Evolutionary conservation across 2,888 invertebrate genomes (phyloP), one percentile per base, ranked within the genome.

Genomic region (Metacarcinus magister): DNA sequence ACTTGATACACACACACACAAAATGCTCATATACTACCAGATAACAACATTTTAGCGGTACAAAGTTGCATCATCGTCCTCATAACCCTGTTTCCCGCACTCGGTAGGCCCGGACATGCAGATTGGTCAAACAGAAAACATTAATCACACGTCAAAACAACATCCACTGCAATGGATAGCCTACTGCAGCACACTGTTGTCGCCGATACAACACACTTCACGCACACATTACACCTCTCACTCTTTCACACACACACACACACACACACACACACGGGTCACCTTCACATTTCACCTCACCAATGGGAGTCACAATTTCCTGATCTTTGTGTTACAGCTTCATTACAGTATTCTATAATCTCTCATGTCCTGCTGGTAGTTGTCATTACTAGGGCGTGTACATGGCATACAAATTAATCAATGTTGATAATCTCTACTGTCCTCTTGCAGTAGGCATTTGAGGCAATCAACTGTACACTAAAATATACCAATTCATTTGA

Each of bases 91-190:
- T 67, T 67, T 67, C 67, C 67, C n/a, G 67, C 67, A 67, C 67
- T 67, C 67, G 67, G 16, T 23, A 67, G n/a, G 19, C 67, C 67
- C 13, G 67, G n/a, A 10, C 8, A 54, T 10, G 5, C 5, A 54
- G 54, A 54, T 54, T 67, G 67, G 67, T 67, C 67, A 67, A 67
- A 67, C 67, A 67, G n/a, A 67, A 67, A 67, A 67, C 67, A 67
- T 23, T 67, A 23, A 67, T 67, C 67, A 23, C 67, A 67, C 67
- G n/a, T 19, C 67, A 67, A 67, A 67, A 67, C 67, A 67, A 67
- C 67, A 67, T 67, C 67, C 67, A 1, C 67, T 67, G 67, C 67
- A 67, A 67, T 67, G 67, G 67, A 67, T 67, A 67, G n/a, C 23
- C 67, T 67, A n/a, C 19, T 67, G 67, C 67, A 23, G 67, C 67